These are phyloP conservation scores for Mirounga angustirostris DNA, from an alignment of 2,113 vertebrate genomes.

Conservation along the genomic window DNA sequence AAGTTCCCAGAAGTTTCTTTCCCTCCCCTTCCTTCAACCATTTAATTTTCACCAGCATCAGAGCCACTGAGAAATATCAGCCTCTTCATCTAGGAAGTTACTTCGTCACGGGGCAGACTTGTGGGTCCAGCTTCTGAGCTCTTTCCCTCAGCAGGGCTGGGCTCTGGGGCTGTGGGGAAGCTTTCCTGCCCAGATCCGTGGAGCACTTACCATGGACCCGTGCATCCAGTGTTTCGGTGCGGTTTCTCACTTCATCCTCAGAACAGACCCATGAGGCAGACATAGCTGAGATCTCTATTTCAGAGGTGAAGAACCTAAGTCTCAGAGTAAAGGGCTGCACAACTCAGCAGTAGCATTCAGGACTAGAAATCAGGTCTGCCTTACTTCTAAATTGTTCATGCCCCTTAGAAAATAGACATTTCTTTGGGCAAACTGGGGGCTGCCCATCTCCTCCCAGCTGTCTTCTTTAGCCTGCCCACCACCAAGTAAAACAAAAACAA, in stretches of 20 bases:
- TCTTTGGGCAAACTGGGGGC: constrained; percentile 31
- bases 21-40: background rate
- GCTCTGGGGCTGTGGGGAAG: background rate
- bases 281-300: background rate
- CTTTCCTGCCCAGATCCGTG: accelerated
- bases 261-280: background rate
- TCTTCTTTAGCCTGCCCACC: constrained; percentile 35
- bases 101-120: background rate
- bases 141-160: background rate
- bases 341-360: background rate
- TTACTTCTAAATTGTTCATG: constrained; percentile 7
- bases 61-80: background rate
- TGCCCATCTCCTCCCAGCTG: background rate
- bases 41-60: background rate
- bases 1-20: background rate
- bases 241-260: background rate
- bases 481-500: constrained; percentile 62
- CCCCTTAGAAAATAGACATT: background rate
- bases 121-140: accelerated
- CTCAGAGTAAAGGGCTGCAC: background rate
- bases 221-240: accelerated
- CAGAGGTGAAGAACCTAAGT: background rate
- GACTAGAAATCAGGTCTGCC: background rate
- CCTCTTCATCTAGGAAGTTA: background rate
- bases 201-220: background rate